These are phyloP conservation scores for Dolichomitus sp. DNA, from an alignment of 2,888 invertebrate genomes.

Conservation along the genomic window DNA sequence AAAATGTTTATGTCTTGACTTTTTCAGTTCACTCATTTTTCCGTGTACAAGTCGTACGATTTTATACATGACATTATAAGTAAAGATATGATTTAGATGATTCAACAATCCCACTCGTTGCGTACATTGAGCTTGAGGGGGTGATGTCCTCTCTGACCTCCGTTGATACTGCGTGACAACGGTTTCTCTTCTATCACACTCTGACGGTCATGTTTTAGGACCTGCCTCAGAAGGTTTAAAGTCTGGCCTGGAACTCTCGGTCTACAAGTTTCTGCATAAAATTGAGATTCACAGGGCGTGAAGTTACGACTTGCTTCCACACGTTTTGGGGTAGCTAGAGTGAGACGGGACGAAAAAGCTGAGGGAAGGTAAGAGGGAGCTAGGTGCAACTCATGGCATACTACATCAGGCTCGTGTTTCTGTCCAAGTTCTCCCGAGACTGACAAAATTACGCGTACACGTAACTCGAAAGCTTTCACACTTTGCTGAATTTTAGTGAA, in stretches of 20 bases:
- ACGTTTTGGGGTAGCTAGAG: constrained; percentile 26
- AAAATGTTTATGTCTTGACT: too few relatives aligned
- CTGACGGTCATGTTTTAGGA: constrained; percentile 53
- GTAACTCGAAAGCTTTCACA: constrained; percentile 33
- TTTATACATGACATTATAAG: neutral
- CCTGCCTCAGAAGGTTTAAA: constrained; percentile 54
- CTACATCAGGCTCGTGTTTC: constrained; percentile 50
- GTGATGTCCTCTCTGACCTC: constrained; percentile 3
- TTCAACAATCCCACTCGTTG: constrained; percentile 9
- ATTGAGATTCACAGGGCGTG: constrained; percentile 74
- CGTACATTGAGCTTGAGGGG: neutral
- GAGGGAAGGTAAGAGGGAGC: constrained; percentile 28
- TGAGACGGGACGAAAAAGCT: constrained; percentile 22
- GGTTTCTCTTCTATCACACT: constrained; percentile 43
- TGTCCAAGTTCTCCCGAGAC: constrained; percentile 39
- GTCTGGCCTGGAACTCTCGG: constrained; percentile 57
- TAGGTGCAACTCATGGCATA: constrained; percentile 30
- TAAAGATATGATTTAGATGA: neutral
- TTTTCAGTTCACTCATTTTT: neutral
- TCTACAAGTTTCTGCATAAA: constrained; percentile 76
- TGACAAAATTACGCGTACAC: constrained; percentile 48
- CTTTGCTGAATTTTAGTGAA: constrained; percentile 16
- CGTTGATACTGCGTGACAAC: constrained; percentile 36
- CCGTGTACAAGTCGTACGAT: neutral
- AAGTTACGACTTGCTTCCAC: constrained; percentile 61